Percentiles rank a stretch among this genome's conserved stretches.
Evolutionary conservation across 1,140 invertebrate species (phyloP).

Genomic region (Eumeta japonica): DNA sequence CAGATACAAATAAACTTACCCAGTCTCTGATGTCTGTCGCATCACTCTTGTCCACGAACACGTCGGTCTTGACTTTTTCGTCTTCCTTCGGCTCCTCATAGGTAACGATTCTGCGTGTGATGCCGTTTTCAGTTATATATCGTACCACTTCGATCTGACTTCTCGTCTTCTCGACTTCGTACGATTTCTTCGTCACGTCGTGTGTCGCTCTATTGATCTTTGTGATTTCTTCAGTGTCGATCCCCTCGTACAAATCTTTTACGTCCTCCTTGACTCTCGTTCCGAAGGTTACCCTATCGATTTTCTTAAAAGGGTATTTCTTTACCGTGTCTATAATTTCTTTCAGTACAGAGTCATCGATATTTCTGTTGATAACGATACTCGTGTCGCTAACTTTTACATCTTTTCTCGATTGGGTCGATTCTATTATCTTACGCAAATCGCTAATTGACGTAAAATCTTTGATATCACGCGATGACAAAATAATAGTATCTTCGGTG

Average conservation of each 20-base stretch:
- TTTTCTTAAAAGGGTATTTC: slow-evolving; percentile 50
- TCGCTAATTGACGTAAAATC: slow-evolving; percentile 52
- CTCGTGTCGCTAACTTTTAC: slow-evolving; percentile 48
- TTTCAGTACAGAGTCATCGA: slow-evolving; percentile 45
- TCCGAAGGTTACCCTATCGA: slow-evolving; percentile 46
- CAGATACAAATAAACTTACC: slow-evolving; percentile 49
- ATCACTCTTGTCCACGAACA: slow-evolving; percentile 52
- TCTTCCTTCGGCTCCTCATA: slow-evolving; percentile 56
- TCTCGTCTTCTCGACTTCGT: slow-evolving; percentile 49
- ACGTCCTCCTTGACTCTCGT: slow-evolving; percentile 51
- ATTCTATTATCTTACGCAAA: slow-evolving; percentile 44
- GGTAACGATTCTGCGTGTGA: slow-evolving; percentile 51
- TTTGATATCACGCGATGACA: slow-evolving; percentile 49
- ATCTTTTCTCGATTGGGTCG: slow-evolving; percentile 39
- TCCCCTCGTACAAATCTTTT: slow-evolving; percentile 49
- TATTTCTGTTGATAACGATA: slow-evolving; percentile 47
- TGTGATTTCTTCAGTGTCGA: slow-evolving; percentile 38
- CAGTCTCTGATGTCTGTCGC: slow-evolving; percentile 54
- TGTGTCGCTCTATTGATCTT: slow-evolving; percentile 37
- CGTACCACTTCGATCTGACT: slow-evolving; percentile 54
- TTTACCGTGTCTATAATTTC: slow-evolving; percentile 51
- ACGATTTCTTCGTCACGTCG: slow-evolving; percentile 47
- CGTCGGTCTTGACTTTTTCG: slow-evolving; percentile 51
- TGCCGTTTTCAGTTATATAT: slow-evolving; percentile 55
- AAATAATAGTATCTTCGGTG: slow-evolving; percentile 49